Percentiles rank a stretch among this genome's conserved stretches.
Conservation (phyloP, 2,888 invertebrate species). For the Artemia sinica region DNA sequence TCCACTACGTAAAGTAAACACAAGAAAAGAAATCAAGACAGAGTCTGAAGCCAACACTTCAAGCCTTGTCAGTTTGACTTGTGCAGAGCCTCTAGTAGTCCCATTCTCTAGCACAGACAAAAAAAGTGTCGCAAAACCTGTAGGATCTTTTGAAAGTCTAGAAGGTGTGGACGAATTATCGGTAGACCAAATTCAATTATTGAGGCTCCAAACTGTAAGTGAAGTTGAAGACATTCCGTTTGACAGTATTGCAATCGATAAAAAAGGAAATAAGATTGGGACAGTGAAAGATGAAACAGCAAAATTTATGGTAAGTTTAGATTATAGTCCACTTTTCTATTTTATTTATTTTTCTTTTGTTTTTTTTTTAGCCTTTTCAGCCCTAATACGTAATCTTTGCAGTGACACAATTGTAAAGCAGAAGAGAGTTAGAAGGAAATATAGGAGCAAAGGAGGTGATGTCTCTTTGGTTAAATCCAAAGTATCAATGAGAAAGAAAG, state of each 20-base stretch:
- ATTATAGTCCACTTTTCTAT: too few species aligned
- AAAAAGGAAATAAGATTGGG: background rate
- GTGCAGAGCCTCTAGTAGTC: slow-evolving; percentile 5
- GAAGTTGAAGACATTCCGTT: slow-evolving; percentile 25
- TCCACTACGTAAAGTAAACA: background rate
- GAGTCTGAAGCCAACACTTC: background rate
- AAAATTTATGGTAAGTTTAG: too few species aligned
- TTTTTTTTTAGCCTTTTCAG: too few species aligned
- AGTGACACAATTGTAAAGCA: too few species aligned
- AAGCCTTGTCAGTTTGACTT: background rate
- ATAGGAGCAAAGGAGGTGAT: too few species aligned
- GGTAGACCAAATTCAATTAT: slow-evolving; percentile 22
- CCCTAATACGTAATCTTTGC: too few species aligned
- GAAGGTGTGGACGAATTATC: slow-evolving; percentile 25
- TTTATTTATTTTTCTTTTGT: too few species aligned
- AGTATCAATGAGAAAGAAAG: too few species aligned
- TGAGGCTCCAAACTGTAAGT: slow-evolving; percentile 24
- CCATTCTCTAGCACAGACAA: background rate
- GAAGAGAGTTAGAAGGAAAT: too few species aligned
- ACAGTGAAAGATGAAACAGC: too few species aligned
- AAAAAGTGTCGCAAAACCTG: background rate
- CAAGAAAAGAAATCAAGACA: background rate
- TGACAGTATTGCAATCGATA: slow-evolving; percentile 15
- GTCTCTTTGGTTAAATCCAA: too few species aligned
- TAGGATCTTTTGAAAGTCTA: slow-evolving; percentile 22